phyloP scores from a whole-genome alignment of 2,888 invertebrate genomes.

The Epirrhoe tristata region DNA sequence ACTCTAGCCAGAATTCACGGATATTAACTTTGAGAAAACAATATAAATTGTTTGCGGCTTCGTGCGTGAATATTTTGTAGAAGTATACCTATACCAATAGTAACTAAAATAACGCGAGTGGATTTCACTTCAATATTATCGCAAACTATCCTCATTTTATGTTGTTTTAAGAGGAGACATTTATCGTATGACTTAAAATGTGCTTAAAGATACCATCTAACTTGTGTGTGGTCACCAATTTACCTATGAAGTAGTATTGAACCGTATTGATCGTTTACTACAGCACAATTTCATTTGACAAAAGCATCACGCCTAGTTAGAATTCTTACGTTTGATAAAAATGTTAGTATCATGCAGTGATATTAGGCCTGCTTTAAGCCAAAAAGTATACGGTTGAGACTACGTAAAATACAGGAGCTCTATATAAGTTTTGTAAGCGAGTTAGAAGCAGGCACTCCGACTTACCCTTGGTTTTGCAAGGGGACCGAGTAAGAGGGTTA shows the following conservation, averaged over 20 bases:
- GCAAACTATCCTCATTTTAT: neutral
- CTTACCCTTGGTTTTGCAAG: conserved; percentile 69
- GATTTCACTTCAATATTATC: neutral
- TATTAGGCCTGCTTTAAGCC: conserved; percentile 22
- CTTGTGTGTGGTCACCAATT: neutral
- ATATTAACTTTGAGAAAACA: conserved; percentile 34
- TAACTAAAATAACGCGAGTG: neutral
- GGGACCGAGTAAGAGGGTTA: conserved; percentile 76
- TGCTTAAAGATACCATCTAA: neutral
- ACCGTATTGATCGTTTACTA: neutral
- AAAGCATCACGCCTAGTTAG: neutral
- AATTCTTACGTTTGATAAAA: neutral
- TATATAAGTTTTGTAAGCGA: conserved; percentile 60
- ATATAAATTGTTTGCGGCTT: conserved; percentile 35
- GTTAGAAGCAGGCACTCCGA: conserved; percentile 61
- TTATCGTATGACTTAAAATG: neutral
- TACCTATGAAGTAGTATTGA: neutral
- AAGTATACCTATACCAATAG: conserved; percentile 14
- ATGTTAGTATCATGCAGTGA: neutral
- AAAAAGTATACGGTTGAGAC: conserved; percentile 38
- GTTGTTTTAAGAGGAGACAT: neutral
- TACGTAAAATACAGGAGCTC: conserved; percentile 53
- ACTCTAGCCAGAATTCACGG: conserved; percentile 18
- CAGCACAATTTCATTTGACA: neutral
- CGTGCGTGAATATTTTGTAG: conserved; percentile 22